Conservation (phyloP, 2,888 invertebrate species). For the Drosophila quinaria region DNA sequence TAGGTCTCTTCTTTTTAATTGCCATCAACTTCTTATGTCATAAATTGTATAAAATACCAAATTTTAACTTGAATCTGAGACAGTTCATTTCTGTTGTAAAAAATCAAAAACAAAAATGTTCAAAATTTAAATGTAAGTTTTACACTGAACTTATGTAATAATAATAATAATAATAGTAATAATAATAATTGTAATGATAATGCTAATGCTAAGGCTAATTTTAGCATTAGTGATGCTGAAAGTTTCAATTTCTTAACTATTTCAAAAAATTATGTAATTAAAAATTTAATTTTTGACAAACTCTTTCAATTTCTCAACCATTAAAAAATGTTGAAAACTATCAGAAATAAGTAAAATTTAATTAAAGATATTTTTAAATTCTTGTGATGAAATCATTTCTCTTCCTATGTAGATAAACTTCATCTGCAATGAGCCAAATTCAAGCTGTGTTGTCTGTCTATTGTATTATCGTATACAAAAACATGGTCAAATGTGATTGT, state of each 20-base stretch:
- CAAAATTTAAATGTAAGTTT: no score
- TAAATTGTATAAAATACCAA: no score
- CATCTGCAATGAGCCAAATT: not conserved
- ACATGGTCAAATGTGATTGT: slow-evolving; percentile 50
- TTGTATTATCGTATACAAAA: slow-evolving; percentile 38
- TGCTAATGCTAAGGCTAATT: not conserved
- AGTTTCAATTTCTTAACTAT: not conserved
- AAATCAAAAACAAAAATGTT: no score
- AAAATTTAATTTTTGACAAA: not conserved
- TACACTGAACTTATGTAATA: no score
- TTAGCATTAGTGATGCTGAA: not conserved
- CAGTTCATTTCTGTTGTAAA: no score
- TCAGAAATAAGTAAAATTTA: not conserved
- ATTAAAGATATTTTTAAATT: not conserved
- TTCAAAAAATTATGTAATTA: not conserved
- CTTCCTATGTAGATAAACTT: not conserved
- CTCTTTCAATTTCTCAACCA: not conserved
- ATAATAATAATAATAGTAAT: no score
- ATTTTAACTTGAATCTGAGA: no score
- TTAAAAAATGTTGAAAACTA: not conserved
- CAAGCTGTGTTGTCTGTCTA: slow-evolving; percentile 35
- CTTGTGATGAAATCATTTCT: not conserved
- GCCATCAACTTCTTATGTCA: no score
- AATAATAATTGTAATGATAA: not conserved
- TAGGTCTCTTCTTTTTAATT: no score